Conservation (phyloP, 2,888 invertebrate species). For the Drosophila diplacantha region DNA sequence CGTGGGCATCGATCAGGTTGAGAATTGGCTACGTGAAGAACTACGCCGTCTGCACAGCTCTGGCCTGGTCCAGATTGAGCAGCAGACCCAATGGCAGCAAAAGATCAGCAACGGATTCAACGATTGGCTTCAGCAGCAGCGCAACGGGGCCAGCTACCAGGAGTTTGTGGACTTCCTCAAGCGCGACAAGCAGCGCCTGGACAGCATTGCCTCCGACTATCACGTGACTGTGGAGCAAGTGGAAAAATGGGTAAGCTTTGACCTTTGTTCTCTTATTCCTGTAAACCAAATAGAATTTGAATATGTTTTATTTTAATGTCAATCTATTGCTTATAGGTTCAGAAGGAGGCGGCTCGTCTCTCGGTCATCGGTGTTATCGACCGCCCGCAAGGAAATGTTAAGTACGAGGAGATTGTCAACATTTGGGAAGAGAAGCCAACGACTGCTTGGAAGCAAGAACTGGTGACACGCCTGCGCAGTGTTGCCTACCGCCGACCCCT, state of each 20-base stretch:
- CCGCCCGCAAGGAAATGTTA: constrained; percentile 52
- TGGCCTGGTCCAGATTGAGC: constrained; percentile 65
- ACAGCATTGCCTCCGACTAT: constrained; percentile 68
- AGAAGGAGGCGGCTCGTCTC: constrained; percentile 70
- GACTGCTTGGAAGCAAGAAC: constrained; percentile 65
- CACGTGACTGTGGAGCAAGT: constrained; percentile 74
- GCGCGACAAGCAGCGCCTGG: constrained; percentile 65
- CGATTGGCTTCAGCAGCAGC: constrained; percentile 66
- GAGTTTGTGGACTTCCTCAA: constrained; percentile 68
- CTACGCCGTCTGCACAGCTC: constrained; percentile 62
- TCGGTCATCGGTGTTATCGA: constrained; percentile 64
- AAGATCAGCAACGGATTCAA: constrained; percentile 69
- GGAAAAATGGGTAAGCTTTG: constrained; percentile 65
- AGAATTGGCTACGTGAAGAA: constrained; percentile 71
- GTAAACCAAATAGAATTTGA: too few relatives aligned
- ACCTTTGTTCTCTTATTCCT: neutral
- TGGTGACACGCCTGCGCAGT: constrained; percentile 60
- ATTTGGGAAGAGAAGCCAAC: constrained; percentile 35
- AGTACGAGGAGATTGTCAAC: constrained; percentile 49
- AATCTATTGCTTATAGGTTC: constrained; percentile 33
- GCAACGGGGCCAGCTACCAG: constrained; percentile 61
- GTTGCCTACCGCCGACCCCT: constrained; percentile 60
- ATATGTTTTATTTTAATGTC: neutral
- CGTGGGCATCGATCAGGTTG: constrained; percentile 69
- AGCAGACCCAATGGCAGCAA: constrained; percentile 72